phyloP scores from a whole-genome alignment of 2,888 invertebrate species.

The Mayetiola destructor region DNA sequence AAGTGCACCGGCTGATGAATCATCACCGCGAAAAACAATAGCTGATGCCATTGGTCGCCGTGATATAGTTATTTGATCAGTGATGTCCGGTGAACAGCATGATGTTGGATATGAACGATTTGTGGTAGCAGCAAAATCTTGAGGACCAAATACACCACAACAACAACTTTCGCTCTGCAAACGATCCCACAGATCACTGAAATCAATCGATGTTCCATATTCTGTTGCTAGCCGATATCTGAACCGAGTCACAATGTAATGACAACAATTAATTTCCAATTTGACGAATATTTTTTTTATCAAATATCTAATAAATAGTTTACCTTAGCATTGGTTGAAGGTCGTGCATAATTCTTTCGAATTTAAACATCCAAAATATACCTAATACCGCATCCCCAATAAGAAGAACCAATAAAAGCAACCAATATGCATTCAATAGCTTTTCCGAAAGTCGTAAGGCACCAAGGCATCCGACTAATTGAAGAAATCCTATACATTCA shows the following conservation, averaged over 20 bases:
- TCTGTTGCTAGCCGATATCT: slow-evolving; percentile 43
- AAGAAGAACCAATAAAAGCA: slow-evolving; percentile 59
- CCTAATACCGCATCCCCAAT: slow-evolving; percentile 74
- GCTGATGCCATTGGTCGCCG: slow-evolving; percentile 21
- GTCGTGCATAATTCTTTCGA: slow-evolving; percentile 59
- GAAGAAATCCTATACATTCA: slow-evolving; percentile 39
- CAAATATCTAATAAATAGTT: not conserved
- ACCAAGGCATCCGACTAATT: slow-evolving; percentile 67
- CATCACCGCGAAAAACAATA: slow-evolving; percentile 21
- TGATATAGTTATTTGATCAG: slow-evolving; percentile 22
- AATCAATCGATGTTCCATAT: slow-evolving; percentile 56
- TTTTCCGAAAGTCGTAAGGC: slow-evolving; percentile 66
- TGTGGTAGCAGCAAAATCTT: slow-evolving; percentile 20
- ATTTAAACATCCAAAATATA: slow-evolving; percentile 71
- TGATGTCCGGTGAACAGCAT: slow-evolving; percentile 21
- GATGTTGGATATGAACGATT: slow-evolving; percentile 22
- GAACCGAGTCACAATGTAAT: not conserved
- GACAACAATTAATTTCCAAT: not conserved
- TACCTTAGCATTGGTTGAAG: slow-evolving; percentile 51
- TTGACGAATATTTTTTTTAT: not conserved
- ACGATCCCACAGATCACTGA: slow-evolving; percentile 63
- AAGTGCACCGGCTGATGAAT: slow-evolving; percentile 15
- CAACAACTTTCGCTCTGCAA: slow-evolving; percentile 60
- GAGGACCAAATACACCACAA: slow-evolving; percentile 57
- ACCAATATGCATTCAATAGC: slow-evolving; percentile 71